Conservation (phyloP, 2,113 vertebrate species). For the Quiscalus mexicanus region DNA sequence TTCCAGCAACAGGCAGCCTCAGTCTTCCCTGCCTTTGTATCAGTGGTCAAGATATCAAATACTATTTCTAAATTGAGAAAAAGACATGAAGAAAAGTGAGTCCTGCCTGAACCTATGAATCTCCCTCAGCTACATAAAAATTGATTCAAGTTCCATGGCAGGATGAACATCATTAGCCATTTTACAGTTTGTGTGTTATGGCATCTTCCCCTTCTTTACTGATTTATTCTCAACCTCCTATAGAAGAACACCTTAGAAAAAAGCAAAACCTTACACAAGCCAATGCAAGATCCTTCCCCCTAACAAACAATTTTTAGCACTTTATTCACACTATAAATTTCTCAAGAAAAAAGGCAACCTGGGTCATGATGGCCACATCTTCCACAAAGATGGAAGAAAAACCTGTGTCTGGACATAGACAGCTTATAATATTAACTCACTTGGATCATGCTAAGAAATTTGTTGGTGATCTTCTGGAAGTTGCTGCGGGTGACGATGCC, state of each 20-base stretch:
- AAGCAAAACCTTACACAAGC: neutral
- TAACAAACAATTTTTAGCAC: neutral
- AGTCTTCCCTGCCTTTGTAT: neutral
- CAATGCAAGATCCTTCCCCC: neutral
- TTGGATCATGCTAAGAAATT: slow-evolving; percentile 80
- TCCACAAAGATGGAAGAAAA: neutral
- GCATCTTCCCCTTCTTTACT: neutral
- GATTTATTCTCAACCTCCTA: neutral
- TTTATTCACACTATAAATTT: neutral
- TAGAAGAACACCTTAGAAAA: neutral
- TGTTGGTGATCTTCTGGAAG: slow-evolving; percentile 80
- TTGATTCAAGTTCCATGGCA: neutral
- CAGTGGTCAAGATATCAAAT: neutral
- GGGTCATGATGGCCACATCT: neutral
- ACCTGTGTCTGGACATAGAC: neutral
- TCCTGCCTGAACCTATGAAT: neutral
- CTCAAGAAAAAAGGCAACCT: neutral
- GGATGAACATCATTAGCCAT: neutral
- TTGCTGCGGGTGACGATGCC: slow-evolving; percentile 79
- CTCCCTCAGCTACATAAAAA: neutral
- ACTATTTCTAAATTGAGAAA: neutral
- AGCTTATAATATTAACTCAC: slow-evolving; percentile 50
- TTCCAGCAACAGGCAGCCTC: neutral
- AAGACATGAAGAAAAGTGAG: neutral
- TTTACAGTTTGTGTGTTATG: neutral